Percentiles rank a stretch among this genome's conserved stretches.
These are phyloP conservation scores for Karalla daura DNA, from an alignment of 2,797 vertebrate genomes.

Conservation along the genomic window DNA sequence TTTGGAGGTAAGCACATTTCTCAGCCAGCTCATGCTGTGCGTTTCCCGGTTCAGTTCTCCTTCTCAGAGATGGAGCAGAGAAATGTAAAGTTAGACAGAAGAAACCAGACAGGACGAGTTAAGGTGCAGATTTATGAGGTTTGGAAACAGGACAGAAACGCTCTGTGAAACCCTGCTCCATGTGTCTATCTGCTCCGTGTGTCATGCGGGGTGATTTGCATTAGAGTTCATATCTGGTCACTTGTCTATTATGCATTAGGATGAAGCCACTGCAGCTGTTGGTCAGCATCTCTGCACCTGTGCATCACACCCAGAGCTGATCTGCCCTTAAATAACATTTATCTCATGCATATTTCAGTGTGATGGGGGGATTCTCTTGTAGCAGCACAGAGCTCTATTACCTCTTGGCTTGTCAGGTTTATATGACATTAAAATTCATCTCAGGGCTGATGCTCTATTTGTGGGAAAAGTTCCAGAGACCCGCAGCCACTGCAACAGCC, in stretches of 20 bases:
- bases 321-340: slow-evolving; percentile 54
- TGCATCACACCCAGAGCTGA: slow-evolving; percentile 35
- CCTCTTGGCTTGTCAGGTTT: slow-evolving; percentile 41
- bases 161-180: slow-evolving; percentile 2
- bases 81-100: slow-evolving; percentile 4
- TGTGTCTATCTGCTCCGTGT: not conserved
- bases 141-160: slow-evolving; percentile 6
- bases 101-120: too few relatives aligned
- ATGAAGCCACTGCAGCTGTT: slow-evolving; percentile 5
- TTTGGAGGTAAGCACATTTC: slow-evolving; percentile 81
- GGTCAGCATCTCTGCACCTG: slow-evolving; percentile 32
- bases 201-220: not conserved
- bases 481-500: slow-evolving; percentile 7
- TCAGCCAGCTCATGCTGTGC: not conserved
- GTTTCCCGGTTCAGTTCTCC: not conserved
- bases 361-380: slow-evolving; percentile 42
- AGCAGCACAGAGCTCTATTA: slow-evolving; percentile 45
- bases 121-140: too few relatives aligned
- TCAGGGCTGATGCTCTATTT: slow-evolving; percentile 37
- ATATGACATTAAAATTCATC: slow-evolving; percentile 47
- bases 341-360: slow-evolving; percentile 64
- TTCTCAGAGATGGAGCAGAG: not conserved
- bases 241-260: slow-evolving; percentile 4
- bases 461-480: slow-evolving; percentile 39
- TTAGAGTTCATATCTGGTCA: slow-evolving; percentile 7